These are phyloP conservation scores for Tanaodytes sp. DNA, from an alignment of 2,888 invertebrate genomes.

Conservation along the genomic window DNA sequence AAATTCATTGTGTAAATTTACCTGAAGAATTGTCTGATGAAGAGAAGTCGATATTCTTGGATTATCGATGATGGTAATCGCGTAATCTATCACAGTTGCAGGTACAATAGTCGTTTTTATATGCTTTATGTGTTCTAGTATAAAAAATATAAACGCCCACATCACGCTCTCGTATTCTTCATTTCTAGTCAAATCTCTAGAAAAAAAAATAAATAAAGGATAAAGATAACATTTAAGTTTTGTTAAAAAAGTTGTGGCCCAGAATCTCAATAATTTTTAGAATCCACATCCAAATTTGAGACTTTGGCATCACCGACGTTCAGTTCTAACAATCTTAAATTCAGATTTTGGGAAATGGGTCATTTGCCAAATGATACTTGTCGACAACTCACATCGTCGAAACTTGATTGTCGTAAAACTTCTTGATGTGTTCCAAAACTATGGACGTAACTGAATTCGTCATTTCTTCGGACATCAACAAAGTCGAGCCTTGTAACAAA, in stretches of 20 bases:
- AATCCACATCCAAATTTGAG: no score
- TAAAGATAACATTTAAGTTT: no score
- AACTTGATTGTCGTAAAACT: slow-evolving; percentile 71
- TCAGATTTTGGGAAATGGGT: no score
- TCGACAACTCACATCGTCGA: slow-evolving; percentile 72
- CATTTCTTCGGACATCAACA: slow-evolving; percentile 74
- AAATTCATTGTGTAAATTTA: no score
- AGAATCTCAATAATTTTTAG: no score
- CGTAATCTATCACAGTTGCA: slow-evolving; percentile 76
- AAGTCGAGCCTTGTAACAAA: slow-evolving; percentile 77
- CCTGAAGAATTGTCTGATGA: slow-evolving; percentile 74
- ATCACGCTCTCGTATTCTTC: slow-evolving; percentile 81
- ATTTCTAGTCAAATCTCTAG: slow-evolving; percentile 63
- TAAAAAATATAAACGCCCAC: slow-evolving; percentile 84
- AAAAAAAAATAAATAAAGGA: slow-evolving; percentile 10
- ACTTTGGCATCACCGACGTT: no score
- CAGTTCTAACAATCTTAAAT: no score
- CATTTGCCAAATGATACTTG: no score
- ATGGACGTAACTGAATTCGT: slow-evolving; percentile 74
- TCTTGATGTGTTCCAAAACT: slow-evolving; percentile 75
- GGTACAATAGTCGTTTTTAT: slow-evolving; percentile 77
- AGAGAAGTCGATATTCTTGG: slow-evolving; percentile 73
- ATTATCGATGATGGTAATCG: slow-evolving; percentile 73
- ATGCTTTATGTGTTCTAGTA: slow-evolving; percentile 82
- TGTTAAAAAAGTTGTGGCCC: no score